Percentiles rank a stretch among this genome's conserved stretches.
Conservation (phyloP, 64 coral and sea anemone species). For the Anthopleura sola region DNA sequence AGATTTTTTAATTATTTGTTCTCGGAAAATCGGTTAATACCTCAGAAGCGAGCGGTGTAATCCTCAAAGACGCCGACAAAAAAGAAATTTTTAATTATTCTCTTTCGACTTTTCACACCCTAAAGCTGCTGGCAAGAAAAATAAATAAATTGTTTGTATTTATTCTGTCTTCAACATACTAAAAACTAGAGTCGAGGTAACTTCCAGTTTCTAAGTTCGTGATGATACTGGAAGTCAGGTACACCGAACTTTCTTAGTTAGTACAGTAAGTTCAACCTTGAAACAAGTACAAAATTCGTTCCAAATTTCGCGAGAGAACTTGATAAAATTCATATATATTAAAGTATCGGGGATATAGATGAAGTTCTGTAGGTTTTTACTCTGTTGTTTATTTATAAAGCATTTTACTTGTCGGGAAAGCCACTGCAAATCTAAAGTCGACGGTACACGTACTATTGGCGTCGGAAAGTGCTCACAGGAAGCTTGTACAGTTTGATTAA, state of each 20-base stretch:
- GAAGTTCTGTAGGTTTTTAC: not conserved
- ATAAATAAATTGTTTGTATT: not conserved
- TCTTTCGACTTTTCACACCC: slow-evolving; percentile 2
- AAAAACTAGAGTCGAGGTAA: not conserved
- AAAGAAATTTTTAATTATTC: not conserved
- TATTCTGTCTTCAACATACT: not conserved
- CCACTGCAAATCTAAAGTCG: not conserved
- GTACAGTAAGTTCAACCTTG: not conserved
- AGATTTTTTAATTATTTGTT: slow-evolving; percentile 24
- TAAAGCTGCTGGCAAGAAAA: slow-evolving; percentile 8
- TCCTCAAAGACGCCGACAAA: slow-evolving; percentile 18
- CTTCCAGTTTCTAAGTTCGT: not conserved
- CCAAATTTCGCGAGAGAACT: not conserved
- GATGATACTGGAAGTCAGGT: too few relatives aligned
- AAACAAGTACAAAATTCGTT: not conserved
- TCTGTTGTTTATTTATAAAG: not conserved
- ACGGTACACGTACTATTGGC: not conserved
- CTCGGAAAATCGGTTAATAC: slow-evolving; percentile 24
- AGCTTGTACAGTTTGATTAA: not conserved
- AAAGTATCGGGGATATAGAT: not conserved
- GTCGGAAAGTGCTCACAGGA: not conserved
- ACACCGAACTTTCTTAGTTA: too few relatives aligned
- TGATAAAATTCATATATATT: not conserved
- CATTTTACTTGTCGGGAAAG: not conserved
- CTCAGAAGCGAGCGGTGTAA: slow-evolving; percentile 12